phyloP scores from a whole-genome alignment of 2,113 vertebrate species.

The Tautogolabrus adspersus region DNA sequence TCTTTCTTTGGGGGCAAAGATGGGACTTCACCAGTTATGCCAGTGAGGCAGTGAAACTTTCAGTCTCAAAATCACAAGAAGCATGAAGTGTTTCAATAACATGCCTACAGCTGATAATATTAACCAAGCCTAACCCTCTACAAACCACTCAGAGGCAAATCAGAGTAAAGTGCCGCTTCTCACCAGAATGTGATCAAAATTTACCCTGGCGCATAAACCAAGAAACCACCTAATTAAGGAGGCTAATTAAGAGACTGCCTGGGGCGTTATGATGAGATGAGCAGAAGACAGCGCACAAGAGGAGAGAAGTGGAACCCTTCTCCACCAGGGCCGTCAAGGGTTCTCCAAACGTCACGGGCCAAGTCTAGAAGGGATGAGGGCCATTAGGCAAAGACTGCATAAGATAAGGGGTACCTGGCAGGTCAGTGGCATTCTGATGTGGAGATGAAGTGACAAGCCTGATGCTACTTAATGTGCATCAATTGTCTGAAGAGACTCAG shows the following conservation, averaged over 20 bases:
- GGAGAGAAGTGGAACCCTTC: conserved; percentile 53
- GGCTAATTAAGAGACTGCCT: conserved; percentile 75
- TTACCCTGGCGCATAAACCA: conserved; percentile 47
- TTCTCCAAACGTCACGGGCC: conserved; percentile 64
- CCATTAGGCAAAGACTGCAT: conserved; percentile 59
- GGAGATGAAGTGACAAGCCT: conserved; percentile 51
- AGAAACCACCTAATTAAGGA: conserved; percentile 71
- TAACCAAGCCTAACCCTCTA: not conserved
- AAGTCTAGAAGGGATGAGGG: conserved; percentile 55
- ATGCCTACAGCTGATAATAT: not conserved
- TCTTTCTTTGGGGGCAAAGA: too few relatives aligned
- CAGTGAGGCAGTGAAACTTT: not conserved
- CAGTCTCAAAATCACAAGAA: not conserved
- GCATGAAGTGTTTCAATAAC: not conserved
- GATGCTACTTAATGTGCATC: conserved; percentile 51
- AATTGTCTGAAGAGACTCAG: conserved; percentile 56
- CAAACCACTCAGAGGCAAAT: conserved; percentile 31
- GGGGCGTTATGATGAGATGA: conserved; percentile 52
- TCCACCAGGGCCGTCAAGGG: conserved; percentile 64
- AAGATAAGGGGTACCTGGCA: conserved; percentile 62
- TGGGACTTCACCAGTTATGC: not conserved
- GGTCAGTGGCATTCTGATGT: conserved; percentile 47
- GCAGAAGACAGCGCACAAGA: conserved; percentile 28
- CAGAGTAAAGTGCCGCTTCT: conserved; percentile 18
- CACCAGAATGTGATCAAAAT: conserved; percentile 68